A percentile compares a stretch with the other conserved stretches of the same genome.
These are phyloP conservation scores for Hylaeus volcanicus DNA, from an alignment of 1,140 invertebrate genomes.

Conservation along the genomic window DNA sequence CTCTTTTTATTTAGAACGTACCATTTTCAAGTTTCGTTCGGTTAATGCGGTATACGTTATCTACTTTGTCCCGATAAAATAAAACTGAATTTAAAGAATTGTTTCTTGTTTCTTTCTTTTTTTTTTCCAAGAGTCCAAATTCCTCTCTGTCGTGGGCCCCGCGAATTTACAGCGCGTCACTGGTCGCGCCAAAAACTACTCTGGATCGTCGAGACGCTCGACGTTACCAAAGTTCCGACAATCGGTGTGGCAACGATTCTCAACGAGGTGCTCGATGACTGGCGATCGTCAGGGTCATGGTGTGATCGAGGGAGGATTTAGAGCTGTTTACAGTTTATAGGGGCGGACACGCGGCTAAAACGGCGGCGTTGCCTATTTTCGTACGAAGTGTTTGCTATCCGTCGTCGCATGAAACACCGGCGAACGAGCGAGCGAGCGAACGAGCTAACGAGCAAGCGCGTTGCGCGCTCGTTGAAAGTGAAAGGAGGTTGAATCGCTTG, in stretches of 20 bases:
- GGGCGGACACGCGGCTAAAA: slow-evolving; percentile 51
- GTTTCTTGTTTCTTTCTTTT: too few species aligned
- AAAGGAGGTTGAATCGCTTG: slow-evolving; percentile 80
- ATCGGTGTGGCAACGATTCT: slow-evolving; percentile 9
- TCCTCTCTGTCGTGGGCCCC: too few species aligned
- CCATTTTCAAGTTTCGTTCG: too few species aligned
- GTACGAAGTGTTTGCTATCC: slow-evolving; percentile 54
- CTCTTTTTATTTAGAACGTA: too few species aligned
- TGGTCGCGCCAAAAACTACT: neutral
- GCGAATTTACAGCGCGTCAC: too few species aligned
- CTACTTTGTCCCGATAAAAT: too few species aligned
- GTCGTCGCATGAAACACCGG: slow-evolving; percentile 50
- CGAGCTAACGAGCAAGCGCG: slow-evolving; percentile 34
- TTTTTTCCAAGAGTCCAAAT: too few species aligned
- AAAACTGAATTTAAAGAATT: too few species aligned
- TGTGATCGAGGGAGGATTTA: slow-evolving; percentile 31
- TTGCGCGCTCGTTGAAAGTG: slow-evolving; percentile 77
- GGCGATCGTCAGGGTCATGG: slow-evolving; percentile 8
- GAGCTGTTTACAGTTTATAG: slow-evolving; percentile 36
- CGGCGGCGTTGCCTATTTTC: slow-evolving; percentile 72
- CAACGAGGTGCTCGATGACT: slow-evolving; percentile 11
- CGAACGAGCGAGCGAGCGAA: slow-evolving; percentile 38
- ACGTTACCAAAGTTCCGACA: neutral
- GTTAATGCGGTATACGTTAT: too few species aligned
- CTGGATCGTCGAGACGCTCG: neutral